Evolutionary conservation across 2,888 invertebrate species (phyloP).

Genomic region (Microchrysa polita): DNA sequence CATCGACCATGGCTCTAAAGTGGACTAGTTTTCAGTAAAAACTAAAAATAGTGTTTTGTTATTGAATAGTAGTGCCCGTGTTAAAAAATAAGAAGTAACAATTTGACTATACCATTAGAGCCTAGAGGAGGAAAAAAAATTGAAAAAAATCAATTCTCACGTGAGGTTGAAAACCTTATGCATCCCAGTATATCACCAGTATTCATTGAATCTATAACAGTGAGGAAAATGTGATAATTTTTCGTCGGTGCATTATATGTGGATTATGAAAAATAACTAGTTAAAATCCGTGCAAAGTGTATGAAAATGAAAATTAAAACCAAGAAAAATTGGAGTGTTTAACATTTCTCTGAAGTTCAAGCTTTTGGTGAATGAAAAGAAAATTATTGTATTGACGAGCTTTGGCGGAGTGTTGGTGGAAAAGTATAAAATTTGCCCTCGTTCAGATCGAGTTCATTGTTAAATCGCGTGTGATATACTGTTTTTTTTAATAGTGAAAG

Average conservation of each 20-base stretch:
- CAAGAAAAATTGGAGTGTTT: background rate
- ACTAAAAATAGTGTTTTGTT: background rate
- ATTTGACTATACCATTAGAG: no score
- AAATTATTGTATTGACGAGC: background rate
- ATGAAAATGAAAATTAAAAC: background rate
- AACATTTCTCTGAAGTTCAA: background rate
- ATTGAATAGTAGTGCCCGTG: background rate
- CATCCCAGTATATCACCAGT: background rate
- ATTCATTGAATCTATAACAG: background rate
- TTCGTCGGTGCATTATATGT: background rate
- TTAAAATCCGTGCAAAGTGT: background rate
- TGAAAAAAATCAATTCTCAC: conserved; percentile 1
- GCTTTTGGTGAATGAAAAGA: background rate
- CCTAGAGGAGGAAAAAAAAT: background rate
- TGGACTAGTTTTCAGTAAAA: conserved; percentile 11
- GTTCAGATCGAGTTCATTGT: background rate
- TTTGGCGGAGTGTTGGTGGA: background rate
- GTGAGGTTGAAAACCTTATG: background rate
- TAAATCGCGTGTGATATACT: background rate
- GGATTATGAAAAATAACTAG: background rate
- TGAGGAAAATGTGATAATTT: background rate
- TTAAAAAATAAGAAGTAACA: no score
- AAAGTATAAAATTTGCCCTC: background rate
- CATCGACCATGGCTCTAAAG: background rate
- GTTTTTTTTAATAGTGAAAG: background rate